Evolutionary conservation across 2,888 invertebrate species (phyloP).

Genomic region (Chalcis sispes): DNA sequence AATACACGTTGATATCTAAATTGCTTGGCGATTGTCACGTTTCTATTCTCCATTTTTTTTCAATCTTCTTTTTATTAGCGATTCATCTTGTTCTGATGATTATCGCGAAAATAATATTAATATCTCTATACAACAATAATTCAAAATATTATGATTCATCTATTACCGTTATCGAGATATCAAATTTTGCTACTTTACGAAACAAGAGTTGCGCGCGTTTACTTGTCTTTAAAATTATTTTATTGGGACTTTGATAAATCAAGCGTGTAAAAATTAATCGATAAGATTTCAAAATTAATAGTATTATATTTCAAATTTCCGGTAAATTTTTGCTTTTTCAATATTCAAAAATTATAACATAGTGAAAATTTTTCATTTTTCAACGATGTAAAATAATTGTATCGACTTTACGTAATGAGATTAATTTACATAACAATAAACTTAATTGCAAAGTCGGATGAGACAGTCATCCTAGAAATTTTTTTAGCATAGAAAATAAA

Average conservation of each 20-base stretch:
- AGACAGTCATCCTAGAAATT: constrained; percentile 7
- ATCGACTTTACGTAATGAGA: constrained; percentile 29
- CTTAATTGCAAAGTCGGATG: constrained; percentile 7
- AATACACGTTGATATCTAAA: constrained; percentile 37
- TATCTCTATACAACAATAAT: neutral
- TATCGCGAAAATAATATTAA: neutral
- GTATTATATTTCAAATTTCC: no score
- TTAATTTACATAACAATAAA: constrained; percentile 40
- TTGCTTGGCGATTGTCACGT: constrained; percentile 20
- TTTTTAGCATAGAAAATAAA: neutral
- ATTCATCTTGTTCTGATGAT: no score
- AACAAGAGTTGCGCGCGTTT: neutral
- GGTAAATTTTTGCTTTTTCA: no score
- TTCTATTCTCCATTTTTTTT: neutral
- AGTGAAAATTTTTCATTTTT: no score
- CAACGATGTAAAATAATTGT: no score
- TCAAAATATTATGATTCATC: constrained; percentile 27
- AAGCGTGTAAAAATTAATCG: no score
- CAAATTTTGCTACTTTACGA: neutral
- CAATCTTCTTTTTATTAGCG: no score
- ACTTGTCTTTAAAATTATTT: no score
- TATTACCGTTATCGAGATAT: constrained; percentile 6
- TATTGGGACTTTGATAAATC: no score
- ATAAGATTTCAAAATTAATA: no score
- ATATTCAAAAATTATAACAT: no score